Conservation (phyloP, 2,113 vertebrate genomes). For the Pantherophis guttatus region DNA sequence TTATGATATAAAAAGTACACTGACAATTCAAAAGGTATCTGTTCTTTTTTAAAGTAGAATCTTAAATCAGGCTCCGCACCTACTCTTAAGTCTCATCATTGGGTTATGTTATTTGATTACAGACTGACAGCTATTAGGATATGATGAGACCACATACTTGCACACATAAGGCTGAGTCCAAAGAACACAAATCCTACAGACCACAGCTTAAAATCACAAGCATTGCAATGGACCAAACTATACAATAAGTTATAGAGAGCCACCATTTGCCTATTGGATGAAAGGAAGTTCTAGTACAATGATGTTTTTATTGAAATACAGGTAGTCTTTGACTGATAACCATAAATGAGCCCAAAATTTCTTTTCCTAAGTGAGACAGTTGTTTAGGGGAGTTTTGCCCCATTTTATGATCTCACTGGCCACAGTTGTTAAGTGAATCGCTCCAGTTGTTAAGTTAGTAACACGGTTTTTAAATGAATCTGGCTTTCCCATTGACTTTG, state of each 20-base stretch:
- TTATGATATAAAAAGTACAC: constrained; percentile 44
- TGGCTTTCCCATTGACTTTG: background rate
- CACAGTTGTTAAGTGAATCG: background rate
- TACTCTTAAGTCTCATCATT: background rate
- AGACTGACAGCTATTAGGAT: background rate
- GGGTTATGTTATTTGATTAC: background rate
- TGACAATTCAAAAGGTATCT: constrained; percentile 17
- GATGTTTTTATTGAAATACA: background rate
- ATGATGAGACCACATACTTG: background rate
- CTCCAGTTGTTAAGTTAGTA: background rate
- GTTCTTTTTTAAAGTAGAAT: background rate
- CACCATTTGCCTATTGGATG: background rate
- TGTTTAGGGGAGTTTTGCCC: background rate
- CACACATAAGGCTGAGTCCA: background rate
- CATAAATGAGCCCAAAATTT: background rate
- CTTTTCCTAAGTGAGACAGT: background rate
- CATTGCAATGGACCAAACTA: background rate
- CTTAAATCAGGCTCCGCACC: background rate
- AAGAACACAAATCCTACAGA: background rate
- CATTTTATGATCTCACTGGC: background rate
- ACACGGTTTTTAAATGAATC: background rate
- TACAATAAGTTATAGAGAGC: background rate
- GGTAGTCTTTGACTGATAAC: background rate
- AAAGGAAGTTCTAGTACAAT: background rate
- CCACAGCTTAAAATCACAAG: background rate